Conservation (phyloP, 2,113 vertebrate species). For the Stigmatopora argus region DNA sequence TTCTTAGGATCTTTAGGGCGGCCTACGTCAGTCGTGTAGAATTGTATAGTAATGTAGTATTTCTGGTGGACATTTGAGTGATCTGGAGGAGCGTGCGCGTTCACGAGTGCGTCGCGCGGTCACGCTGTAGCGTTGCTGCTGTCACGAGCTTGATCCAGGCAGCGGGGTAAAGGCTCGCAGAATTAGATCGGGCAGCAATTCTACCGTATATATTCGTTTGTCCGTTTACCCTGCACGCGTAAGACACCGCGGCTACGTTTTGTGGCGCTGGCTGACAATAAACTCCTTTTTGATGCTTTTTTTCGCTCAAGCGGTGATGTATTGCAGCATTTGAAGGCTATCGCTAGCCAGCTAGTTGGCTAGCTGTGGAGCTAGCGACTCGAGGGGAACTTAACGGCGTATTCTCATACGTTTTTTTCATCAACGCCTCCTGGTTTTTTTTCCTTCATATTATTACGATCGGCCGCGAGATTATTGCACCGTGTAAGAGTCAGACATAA, state of each 20-base stretch:
- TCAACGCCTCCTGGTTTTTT: not conserved
- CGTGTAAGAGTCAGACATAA: not conserved
- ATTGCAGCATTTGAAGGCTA: conserved; percentile 51
- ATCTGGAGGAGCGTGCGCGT: conserved; percentile 35
- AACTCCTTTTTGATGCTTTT: not conserved
- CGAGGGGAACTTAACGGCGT: conserved; percentile 37
- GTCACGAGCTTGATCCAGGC: conserved; percentile 69
- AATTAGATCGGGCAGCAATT: conserved; percentile 41
- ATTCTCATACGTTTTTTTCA: conserved; percentile 15
- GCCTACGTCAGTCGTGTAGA: too few relatives aligned
- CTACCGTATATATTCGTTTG: conserved; percentile 18
- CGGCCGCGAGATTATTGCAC: not conserved
- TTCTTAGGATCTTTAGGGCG: too few relatives aligned
- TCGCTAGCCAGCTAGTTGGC: conserved; percentile 62
- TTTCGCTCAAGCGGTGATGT: conserved; percentile 51
- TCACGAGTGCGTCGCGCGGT: conserved; percentile 38
- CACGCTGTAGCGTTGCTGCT: conserved; percentile 54
- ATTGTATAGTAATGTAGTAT: too few relatives aligned
- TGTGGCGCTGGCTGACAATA: conserved; percentile 5
- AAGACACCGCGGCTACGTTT: not conserved
- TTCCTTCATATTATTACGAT: not conserved
- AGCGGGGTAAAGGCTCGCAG: conserved; percentile 35
- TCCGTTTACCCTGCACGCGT: not conserved
- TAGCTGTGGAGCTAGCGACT: conserved; percentile 70
- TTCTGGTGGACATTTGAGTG: not conserved